phyloP scores from a whole-genome alignment of 30 jellyfish, hydroid and myxozoan genomes.

The Sanderia malayensis region DNA sequence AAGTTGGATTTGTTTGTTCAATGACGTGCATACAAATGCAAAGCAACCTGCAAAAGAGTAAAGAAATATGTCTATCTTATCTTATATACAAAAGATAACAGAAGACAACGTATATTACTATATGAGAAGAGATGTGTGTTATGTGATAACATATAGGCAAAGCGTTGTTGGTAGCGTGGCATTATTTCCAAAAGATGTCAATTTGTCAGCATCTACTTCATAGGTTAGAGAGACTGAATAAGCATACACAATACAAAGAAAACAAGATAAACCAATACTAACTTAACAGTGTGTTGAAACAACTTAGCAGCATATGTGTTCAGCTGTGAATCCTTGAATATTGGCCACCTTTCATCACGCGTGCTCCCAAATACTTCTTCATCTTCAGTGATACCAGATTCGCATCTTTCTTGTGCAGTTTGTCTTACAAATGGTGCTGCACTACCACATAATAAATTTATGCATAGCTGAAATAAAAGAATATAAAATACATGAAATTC shows the following conservation, averaged over 20 bases:
- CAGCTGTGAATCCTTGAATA: slow-evolving; percentile 58
- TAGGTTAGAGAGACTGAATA: too few species aligned
- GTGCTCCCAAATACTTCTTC: slow-evolving; percentile 58
- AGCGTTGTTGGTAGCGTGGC: too few species aligned
- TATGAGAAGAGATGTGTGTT: too few species aligned
- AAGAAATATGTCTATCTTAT: too few species aligned
- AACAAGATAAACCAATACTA: not conserved
- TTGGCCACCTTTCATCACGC: slow-evolving; percentile 75
- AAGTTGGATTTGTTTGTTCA: slow-evolving; percentile 87
- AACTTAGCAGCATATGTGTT: slow-evolving; percentile 53
- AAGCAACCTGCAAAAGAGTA: slow-evolving; percentile 54
- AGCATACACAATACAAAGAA: too few species aligned
- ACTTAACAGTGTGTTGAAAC: slow-evolving; percentile 75
- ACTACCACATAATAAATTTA: slow-evolving; percentile 82
- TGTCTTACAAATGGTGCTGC: slow-evolving; percentile 47
- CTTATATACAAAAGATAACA: too few species aligned
- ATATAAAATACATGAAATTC: too few species aligned
- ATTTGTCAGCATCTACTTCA: too few species aligned
- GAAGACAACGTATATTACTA: too few species aligned
- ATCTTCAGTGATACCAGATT: slow-evolving; percentile 54
- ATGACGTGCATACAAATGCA: slow-evolving; percentile 75
- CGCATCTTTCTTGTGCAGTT: slow-evolving; percentile 59
- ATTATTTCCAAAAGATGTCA: too few species aligned
- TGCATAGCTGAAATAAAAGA: slow-evolving; percentile 56
- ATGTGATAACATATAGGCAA: too few species aligned